A percentile compares a stretch with the other conserved stretches of the same genome.
phyloP scores from a whole-genome alignment of 2,797 vertebrate species.

The Argya squamiceps region DNA sequence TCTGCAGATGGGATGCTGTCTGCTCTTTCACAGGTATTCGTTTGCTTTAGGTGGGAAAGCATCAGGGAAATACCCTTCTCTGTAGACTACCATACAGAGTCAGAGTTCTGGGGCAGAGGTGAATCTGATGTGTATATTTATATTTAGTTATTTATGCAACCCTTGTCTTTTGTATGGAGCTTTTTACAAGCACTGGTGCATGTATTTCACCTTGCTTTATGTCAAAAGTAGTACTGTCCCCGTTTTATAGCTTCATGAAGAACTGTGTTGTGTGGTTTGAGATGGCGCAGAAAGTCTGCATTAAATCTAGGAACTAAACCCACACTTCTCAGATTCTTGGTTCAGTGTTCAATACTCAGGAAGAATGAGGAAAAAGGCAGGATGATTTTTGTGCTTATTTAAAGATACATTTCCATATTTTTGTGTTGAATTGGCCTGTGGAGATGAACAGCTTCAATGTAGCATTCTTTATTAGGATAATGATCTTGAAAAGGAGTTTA shows the following conservation, averaged over 20 bases:
- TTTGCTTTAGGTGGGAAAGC: not conserved
- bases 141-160: not conserved
- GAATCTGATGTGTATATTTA: not conserved
- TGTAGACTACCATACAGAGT: not conserved
- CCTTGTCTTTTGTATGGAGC: not conserved
- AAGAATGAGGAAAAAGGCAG: not conserved
- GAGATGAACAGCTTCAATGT: not conserved
- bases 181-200: not conserved
- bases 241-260: slow-evolving; percentile 5
- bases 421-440: not conserved
- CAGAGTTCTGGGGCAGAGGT: not conserved
- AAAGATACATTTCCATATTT: not conserved
- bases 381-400: not conserved
- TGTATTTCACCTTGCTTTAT: not conserved
- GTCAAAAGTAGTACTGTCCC: not conserved
- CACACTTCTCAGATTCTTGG: not conserved
- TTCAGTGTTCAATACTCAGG: not conserved
- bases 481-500: not conserved
- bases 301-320: not conserved
- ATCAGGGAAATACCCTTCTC: not conserved
- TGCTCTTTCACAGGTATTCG: not conserved
- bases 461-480: not conserved
- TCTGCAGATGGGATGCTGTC: slow-evolving; percentile 36
- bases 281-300: not conserved
- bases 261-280: not conserved